These are phyloP conservation scores for Bungarus multicinctus DNA, from an alignment of 2,113 vertebrate genomes.

Conservation along the genomic window DNA sequence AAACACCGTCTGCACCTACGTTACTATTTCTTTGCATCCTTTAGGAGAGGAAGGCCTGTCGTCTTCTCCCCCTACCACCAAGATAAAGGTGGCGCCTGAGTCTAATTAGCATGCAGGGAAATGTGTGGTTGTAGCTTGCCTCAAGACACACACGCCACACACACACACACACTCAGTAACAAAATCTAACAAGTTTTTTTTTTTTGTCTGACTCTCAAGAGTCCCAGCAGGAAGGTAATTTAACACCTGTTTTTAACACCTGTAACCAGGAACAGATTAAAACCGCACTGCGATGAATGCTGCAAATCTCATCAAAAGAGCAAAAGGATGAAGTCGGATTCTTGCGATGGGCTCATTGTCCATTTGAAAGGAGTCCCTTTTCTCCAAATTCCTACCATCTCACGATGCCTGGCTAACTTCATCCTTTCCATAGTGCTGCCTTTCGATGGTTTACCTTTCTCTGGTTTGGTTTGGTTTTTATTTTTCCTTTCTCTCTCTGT, in stretches of 20 bases:
- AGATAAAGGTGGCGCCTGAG: too few species aligned
- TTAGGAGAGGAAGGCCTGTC: background rate
- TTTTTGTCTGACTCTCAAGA: constrained; percentile 8
- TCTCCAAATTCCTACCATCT: constrained; percentile 7
- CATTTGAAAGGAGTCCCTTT: constrained; percentile 8
- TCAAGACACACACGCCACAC: background rate
- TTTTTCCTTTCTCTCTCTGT: too few species aligned
- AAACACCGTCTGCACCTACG: background rate
- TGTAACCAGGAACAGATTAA: constrained; percentile 47
- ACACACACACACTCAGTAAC: too few species aligned
- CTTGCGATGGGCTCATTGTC: constrained; percentile 17
- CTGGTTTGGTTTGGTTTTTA: accelerated
- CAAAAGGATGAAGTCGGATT: constrained; percentile 46
- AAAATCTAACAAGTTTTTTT: constrained; percentile 8
- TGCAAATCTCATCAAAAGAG: constrained; percentile 51
- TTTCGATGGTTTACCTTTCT: background rate
- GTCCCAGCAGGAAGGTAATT: background rate
- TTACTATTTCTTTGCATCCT: background rate
- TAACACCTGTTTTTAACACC: constrained; percentile 28
- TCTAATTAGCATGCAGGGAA: constrained; percentile 7
- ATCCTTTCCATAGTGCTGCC: background rate
- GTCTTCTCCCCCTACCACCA: background rate
- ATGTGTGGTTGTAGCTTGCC: constrained; percentile 9
- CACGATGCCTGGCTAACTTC: background rate
- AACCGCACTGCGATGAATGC: constrained; percentile 48